These are phyloP conservation scores for Panthera leo DNA, from an alignment of 2,113 vertebrate species.

Conservation along the genomic window DNA sequence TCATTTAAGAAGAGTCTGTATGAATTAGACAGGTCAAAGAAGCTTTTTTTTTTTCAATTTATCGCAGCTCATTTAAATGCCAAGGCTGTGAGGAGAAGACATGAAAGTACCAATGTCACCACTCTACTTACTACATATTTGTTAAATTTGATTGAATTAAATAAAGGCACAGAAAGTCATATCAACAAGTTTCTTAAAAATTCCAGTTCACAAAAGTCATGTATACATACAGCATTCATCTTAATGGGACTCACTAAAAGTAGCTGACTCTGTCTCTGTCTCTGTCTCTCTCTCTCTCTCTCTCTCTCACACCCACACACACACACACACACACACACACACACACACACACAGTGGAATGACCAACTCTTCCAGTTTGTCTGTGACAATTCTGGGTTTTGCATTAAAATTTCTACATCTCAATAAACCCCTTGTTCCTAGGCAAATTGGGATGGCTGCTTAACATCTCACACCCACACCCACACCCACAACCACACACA, in stretches of 20 bases:
- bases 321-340: neutral
- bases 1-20: neutral
- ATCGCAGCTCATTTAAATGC: slow-evolving; percentile 43
- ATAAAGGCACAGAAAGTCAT: neutral
- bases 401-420: neutral
- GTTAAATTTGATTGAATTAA: slow-evolving; percentile 20
- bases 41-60: neutral
- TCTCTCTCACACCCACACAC: too few relatives aligned
- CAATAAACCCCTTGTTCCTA: neutral
- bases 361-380: neutral
- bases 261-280: neutral
- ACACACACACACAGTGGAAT: neutral
- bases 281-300: too few relatives aligned
- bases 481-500: neutral
- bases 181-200: neutral
- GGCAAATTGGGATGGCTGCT: neutral
- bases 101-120: neutral
- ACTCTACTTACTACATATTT: neutral
- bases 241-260: neutral
- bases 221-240: neutral
- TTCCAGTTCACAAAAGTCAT: neutral
- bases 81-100: neutral
- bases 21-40: slow-evolving; percentile 5
- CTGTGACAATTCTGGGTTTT: neutral
- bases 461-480: neutral